Base-by-base conservation (phyloP, 2,113 vertebrate species). In the Equus quagga region DNA sequence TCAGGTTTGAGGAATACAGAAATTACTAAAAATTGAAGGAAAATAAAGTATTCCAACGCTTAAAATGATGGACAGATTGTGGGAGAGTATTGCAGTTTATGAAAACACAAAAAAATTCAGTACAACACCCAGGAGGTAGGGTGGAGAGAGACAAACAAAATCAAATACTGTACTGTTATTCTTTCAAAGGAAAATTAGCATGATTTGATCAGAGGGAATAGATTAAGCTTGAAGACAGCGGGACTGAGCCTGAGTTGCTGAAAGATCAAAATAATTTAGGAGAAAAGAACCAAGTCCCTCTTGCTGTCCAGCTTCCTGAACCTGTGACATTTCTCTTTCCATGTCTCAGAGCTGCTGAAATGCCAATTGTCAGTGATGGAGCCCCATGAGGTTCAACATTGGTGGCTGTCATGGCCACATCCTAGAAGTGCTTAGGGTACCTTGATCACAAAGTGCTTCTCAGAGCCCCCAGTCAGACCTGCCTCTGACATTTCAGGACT, bases 211-310 rank as follows among this genome's bases (percentile, higher is more conserved):
- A 78, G 84, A 97, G 84, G 98, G 69, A 98, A 94, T 81, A 98
- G 94, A 98, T 98, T 97, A 97, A 97, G 96, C 97, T 94, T 95
- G 79, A 92, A 97, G 93, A 95, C 56, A 97, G 89, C 96, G 82
- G 60, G 92, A 90, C 82, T 96, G 96, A 92, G 78, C 78, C 88
- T 96, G 26, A 93, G 97, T 97, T 97, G 95, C 96, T 97, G 93
- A 97, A 96, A 97, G 73, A 96, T 96, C 94, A 98, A 98, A 98
- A 96, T 97, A 97, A 95, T 96, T 97, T 97, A 98, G 0, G 79
- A 98, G 96, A 97, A 82, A 85, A 97, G 91, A 97, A 81, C 0
- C 13, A 80, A 15, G 8, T 69, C 9, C 23, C 8, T 56, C 12
- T 8, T 17, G 11, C 31, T 49, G 3, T 46, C 33, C 28, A 70